Conservation (phyloP, 2,888 invertebrate species). For the Elgonia sp. region DNA sequence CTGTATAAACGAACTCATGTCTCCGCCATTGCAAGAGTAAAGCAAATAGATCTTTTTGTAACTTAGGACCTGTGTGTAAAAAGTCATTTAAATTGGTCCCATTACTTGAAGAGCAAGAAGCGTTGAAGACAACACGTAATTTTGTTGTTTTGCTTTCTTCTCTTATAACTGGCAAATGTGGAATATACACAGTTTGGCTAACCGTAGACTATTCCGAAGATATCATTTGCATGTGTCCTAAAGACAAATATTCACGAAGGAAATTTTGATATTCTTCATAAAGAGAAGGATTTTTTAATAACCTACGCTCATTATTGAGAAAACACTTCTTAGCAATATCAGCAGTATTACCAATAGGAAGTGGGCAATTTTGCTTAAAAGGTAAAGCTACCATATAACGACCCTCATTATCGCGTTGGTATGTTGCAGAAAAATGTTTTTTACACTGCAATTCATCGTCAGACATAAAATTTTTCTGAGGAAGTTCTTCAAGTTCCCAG, state of each 20-base stretch:
- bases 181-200: neutral
- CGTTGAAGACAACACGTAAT: neutral
- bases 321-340: neutral
- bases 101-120: neutral
- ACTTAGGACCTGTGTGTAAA: neutral
- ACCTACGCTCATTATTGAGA: neutral
- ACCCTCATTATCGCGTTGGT: too few relatives aligned
- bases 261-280: neutral
- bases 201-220: too few relatives aligned
- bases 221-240: neutral
- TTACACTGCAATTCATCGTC: too few relatives aligned
- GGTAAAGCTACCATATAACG: neutral
- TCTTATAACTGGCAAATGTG: neutral
- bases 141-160: constrained; percentile 7
- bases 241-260: neutral
- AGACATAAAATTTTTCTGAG: too few relatives aligned
- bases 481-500: constrained; percentile 11
- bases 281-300: neutral
- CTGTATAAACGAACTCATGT: neutral
- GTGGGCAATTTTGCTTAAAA: neutral
- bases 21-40: neutral
- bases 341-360: neutral
- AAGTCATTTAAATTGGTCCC: constrained; percentile 1
- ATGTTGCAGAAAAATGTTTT: too few relatives aligned
- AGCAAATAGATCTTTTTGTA: constrained; percentile 1